Percentiles rank a stretch among this genome's conserved stretches.
These are phyloP conservation scores for Drosophila prosaltans DNA, from an alignment of 1,140 invertebrate genomes.

Conservation along the genomic window DNA sequence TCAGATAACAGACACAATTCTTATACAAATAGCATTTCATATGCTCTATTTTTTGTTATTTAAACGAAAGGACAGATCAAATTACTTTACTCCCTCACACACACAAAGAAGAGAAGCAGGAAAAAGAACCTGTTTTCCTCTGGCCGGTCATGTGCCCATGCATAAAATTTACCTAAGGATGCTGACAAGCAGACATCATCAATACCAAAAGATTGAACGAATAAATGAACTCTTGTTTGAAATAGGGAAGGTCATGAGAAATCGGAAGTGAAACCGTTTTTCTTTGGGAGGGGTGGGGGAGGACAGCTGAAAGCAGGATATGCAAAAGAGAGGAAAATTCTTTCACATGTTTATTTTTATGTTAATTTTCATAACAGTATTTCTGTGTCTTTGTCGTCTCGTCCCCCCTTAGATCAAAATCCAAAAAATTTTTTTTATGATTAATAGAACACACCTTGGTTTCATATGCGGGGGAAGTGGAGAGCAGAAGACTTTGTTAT, in stretches of 20 bases:
- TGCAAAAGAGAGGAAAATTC: constrained; percentile 31
- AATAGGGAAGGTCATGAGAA: constrained; percentile 63
- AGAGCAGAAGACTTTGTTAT: too few species aligned
- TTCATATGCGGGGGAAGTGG: background rate
- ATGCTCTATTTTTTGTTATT: constrained; percentile 66
- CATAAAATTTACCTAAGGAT: constrained; percentile 24
- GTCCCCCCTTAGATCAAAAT: constrained; percentile 19
- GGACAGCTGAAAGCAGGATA: constrained; percentile 58
- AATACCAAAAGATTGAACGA: constrained; percentile 28
- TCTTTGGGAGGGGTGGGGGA: background rate
- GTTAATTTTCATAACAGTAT: constrained; percentile 62
- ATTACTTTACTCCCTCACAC: constrained; percentile 56
- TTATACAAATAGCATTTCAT: constrained; percentile 55
- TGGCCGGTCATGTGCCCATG: constrained; percentile 14
- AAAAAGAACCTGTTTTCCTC: constrained; percentile 70
- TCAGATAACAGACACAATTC: constrained; percentile 35
- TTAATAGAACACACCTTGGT: constrained; percentile 74
- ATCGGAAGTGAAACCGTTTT: constrained; percentile 75
- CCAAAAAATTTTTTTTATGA: constrained; percentile 40
- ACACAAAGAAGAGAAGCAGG: constrained; percentile 37
- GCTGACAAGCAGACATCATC: constrained; percentile 74
- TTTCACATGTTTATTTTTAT: constrained; percentile 72
- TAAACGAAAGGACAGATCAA: constrained; percentile 50
- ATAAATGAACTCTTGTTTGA: constrained; percentile 23
- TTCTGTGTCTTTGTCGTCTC: constrained; percentile 26